These are phyloP conservation scores for Bombus sylvicola DNA, from an alignment of 1,140 invertebrate species.

Conservation along the genomic window DNA sequence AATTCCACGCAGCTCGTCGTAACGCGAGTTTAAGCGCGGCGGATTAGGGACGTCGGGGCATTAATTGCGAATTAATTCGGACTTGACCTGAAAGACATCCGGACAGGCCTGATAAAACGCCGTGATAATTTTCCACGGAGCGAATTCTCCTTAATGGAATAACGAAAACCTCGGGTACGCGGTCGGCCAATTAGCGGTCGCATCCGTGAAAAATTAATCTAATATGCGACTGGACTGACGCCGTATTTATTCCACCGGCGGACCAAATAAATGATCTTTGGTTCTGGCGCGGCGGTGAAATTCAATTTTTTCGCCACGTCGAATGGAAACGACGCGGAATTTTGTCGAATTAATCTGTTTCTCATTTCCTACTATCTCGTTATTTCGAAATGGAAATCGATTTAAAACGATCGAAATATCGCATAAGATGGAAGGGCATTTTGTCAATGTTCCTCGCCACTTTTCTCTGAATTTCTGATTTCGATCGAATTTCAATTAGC, in stretches of 20 bases:
- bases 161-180: conserved; percentile 25
- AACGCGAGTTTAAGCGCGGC: conserved; percentile 25
- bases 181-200: conserved; percentile 33
- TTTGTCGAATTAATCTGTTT: too few species aligned
- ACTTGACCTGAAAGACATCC: conserved; percentile 32
- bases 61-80: conserved; percentile 47
- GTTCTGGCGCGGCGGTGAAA: too few species aligned
- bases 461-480: too few species aligned
- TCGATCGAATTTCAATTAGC: too few species aligned
- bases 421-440: too few species aligned
- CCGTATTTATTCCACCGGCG: conserved; percentile 2
- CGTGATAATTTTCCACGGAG: conserved; percentile 9
- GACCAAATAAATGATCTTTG: background rate
- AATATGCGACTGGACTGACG: background rate
- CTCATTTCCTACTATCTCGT: too few species aligned
- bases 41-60: conserved; percentile 24
- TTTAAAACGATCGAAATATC: too few species aligned
- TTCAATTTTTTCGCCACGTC: too few species aligned
- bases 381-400: too few species aligned
- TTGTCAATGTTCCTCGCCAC: too few species aligned
- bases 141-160: conserved; percentile 40
- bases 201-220: conserved; percentile 39
- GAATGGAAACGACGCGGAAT: too few species aligned
- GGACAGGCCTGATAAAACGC: conserved; percentile 27
- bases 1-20: conserved; percentile 21